Evolutionary conservation across 2,888 invertebrate genomes (phyloP).

Genomic region (Microplitis manilae): DNA sequence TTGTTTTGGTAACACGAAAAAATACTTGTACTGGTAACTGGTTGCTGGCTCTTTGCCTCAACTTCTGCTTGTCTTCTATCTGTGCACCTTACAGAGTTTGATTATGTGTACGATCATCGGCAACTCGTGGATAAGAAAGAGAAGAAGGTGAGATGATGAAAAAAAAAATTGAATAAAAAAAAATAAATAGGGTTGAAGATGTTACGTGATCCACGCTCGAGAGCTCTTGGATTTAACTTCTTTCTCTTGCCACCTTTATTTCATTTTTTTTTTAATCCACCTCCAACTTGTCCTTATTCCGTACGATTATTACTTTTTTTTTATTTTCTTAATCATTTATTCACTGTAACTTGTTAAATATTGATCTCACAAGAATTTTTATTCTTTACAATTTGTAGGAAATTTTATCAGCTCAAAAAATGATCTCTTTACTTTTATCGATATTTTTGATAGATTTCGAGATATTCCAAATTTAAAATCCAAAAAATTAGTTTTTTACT

Average conservation of each 20-base stretch:
- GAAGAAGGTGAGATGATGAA: conserved; percentile 43
- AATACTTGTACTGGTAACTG: background rate
- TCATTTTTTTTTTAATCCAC: background rate
- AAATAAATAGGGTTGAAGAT: conserved; percentile 47
- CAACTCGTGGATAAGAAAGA: conserved; percentile 21
- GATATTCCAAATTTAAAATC: too few species aligned
- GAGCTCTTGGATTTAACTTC: conserved; percentile 59
- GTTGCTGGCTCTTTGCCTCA: conserved; percentile 13
- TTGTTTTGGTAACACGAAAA: conserved; percentile 29
- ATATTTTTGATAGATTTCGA: too few species aligned
- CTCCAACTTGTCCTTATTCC: background rate
- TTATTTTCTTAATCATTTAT: background rate
- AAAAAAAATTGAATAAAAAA: conserved; percentile 17
- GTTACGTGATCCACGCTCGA: conserved; percentile 66
- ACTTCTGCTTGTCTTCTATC: conserved; percentile 8
- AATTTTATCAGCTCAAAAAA: too few species aligned
- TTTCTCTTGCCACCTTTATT: conserved; percentile 43
- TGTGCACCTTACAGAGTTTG: background rate
- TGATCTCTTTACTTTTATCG: too few species aligned
- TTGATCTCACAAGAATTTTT: background rate
- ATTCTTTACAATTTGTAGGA: background rate
- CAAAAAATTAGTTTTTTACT: too few species aligned
- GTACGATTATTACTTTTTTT: background rate
- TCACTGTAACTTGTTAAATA: background rate
- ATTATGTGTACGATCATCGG: too few species aligned